Conservation (phyloP, 1,140 invertebrate species). For the Aphidius gifuensis region DNA sequence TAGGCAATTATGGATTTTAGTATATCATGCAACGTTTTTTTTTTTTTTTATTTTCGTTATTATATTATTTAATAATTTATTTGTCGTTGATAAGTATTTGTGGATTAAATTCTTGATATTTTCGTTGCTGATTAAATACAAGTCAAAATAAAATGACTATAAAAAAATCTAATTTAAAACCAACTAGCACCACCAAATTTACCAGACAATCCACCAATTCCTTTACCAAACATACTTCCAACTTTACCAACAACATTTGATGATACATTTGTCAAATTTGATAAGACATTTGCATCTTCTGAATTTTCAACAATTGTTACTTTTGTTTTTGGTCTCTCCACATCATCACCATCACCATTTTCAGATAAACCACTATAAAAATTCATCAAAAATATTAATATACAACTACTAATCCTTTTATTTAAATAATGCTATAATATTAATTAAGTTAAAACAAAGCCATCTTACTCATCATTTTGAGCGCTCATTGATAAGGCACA, state of each 20-base stretch:
- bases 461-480: conserved; percentile 61
- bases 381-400: conserved; percentile 5
- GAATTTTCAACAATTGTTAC: conserved; percentile 63
- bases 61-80: not conserved
- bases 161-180: conserved; percentile 57
- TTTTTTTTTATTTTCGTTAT: not conserved
- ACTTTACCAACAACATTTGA: conserved; percentile 74
- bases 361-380: conserved; percentile 52
- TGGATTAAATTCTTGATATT: too few species aligned
- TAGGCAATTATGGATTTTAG: conserved; percentile 31
- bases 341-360: conserved; percentile 64
- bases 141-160: not conserved
- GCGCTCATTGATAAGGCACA: conserved; percentile 83
- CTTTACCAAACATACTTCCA: conserved; percentile 79
- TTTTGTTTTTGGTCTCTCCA: conserved; percentile 61
- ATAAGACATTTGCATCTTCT: conserved; percentile 65
- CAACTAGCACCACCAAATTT: conserved; percentile 73
- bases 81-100: not conserved
- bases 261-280: conserved; percentile 69
- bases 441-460: not conserved
- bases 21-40: not conserved
- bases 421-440: too few species aligned
- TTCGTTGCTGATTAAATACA: not conserved
- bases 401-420: not conserved
- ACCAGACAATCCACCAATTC: conserved; percentile 76